Evolutionary conservation across 2,888 invertebrate species (phyloP), one percentile per base, ranked within the genome.

Genomic region (Drosophila fulvimacula): DNA sequence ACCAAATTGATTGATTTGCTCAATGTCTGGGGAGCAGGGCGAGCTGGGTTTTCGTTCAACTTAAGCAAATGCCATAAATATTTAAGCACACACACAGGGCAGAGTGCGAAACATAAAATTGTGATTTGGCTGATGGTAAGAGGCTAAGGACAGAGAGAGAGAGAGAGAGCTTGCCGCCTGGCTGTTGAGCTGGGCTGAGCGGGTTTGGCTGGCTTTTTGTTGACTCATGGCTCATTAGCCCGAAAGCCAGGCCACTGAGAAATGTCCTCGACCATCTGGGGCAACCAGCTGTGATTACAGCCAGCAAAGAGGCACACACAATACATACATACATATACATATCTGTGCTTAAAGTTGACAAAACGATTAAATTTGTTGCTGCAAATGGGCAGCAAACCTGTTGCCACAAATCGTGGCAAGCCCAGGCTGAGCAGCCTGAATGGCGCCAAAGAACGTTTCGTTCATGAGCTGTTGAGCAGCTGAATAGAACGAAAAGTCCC

Each of bases 171-270:
- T 30, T 7, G 27, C 27, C 7, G 36, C 42, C 46, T n/a, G 19
- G 39, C 3, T 38, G 52, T 36, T n/a, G 15, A 21, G 42, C 41
- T 19, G 41, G 27, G 34, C 10, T 63, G 41, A 15, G 44, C 15
- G 15, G 24, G 24, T 13, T 44, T 24, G 27, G 6, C 17, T 48
- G 46, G 53, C 48, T 48, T 58, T 69, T 53, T 60, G 64, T 70
- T 79, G 67, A 64, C 66, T 70, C 70, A 81, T 68, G 82, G 65
- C 73, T 79, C 82, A 81, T 81, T 81, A 82, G 69, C 56, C 69
- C 66, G 51, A 41, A 58, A 64, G 64, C 55, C 49, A 36, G 42
- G 38, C 21, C 10, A 32, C 30, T 21, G 36, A 21, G 46, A 10
- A 21, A 59, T 27, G 48, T 32, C 30, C 49, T 27, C 39, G 38